phyloP scores from a whole-genome alignment of 2,113 vertebrate genomes.

The Oxyura jamaicensis region DNA sequence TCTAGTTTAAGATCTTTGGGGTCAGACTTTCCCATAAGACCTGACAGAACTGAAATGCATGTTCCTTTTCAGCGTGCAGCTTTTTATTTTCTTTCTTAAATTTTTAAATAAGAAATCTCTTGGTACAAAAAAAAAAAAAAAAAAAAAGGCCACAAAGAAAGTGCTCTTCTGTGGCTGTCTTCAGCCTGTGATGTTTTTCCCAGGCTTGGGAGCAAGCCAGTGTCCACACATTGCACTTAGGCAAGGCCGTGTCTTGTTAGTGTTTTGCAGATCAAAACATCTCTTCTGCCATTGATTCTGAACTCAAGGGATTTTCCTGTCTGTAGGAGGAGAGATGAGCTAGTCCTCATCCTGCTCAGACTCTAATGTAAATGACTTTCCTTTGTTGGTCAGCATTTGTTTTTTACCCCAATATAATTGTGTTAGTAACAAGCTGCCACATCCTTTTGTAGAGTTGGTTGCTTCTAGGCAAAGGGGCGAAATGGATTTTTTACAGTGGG shows the following conservation, averaged over 20 bases:
- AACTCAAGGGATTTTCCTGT: neutral
- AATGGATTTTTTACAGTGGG: neutral
- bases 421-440: neutral
- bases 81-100: accelerated
- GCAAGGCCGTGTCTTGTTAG: neutral
- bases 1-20: neutral
- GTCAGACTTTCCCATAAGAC: neutral
- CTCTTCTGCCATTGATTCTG: neutral
- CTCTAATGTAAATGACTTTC: neutral
- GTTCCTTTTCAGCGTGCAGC: neutral
- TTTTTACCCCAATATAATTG: neutral
- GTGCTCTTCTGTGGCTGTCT: neutral
- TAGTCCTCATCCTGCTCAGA: neutral
- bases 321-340: neutral
- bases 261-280: neutral
- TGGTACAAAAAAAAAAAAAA: neutral
- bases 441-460: neutral
- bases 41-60: neutral
- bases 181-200: neutral
- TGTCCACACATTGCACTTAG: neutral
- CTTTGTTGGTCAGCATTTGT: neutral
- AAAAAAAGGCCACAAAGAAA: neutral
- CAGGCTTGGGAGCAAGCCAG: neutral
- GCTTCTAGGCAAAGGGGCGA: neutral
- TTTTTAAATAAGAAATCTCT: neutral